A percentile compares a stretch with the other conserved stretches of the same genome.
These are phyloP conservation scores for Baryphthengus martii DNA, from an alignment of 2,113 vertebrate species.

Conservation along the genomic window DNA sequence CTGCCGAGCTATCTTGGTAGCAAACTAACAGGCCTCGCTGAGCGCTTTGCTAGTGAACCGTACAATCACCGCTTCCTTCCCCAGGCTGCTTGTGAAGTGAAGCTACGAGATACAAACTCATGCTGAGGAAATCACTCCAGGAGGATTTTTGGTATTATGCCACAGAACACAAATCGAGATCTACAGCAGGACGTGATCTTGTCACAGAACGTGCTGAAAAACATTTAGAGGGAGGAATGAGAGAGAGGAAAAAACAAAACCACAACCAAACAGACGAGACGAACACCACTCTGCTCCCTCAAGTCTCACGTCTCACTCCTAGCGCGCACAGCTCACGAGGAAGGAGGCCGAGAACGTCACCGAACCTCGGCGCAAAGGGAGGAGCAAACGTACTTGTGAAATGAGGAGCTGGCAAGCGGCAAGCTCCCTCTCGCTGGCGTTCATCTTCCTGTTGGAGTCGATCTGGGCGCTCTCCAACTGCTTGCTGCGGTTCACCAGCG, in stretches of 20 bases:
- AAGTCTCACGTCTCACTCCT: background rate
- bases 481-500: slow-evolving; percentile 88
- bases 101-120: background rate
- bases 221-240: background rate
- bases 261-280: background rate
- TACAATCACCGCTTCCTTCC: background rate
- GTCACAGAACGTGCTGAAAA: background rate
- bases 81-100: background rate
- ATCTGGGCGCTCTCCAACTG: slow-evolving; percentile 87
- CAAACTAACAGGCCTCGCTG: background rate
- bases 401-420: slow-evolving; percentile 88
- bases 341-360: background rate
- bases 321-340: accelerated
- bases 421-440: slow-evolving; percentile 88
- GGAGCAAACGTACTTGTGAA: slow-evolving; percentile 77
- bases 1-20: background rate
- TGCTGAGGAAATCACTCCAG: background rate
- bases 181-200: background rate
- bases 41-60: background rate
- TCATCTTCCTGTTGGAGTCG: slow-evolving; percentile 88
- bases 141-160: background rate
- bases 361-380: background rate
- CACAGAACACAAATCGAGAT: background rate
- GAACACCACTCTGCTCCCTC: background rate
- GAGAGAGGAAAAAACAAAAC: background rate